Evolutionary conservation across 37 sponge, comb jelly and placozoan species (phyloP).

Genomic region (Geodia barretti): DNA sequence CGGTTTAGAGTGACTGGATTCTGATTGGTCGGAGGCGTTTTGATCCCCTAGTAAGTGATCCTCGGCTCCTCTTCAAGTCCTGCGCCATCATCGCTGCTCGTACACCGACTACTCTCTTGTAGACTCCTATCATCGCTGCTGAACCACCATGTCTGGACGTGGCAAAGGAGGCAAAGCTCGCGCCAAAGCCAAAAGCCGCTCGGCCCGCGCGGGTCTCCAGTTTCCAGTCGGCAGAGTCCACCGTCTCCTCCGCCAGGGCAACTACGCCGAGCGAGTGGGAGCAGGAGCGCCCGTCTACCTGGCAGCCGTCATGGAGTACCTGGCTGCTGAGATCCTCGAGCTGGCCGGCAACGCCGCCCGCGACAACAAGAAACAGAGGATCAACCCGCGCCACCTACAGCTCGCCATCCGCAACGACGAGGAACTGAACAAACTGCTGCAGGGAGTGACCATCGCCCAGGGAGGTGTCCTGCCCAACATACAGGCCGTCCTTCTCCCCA

Average conservation of each 20-base stretch:
- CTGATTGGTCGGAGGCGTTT: constrained; percentile 37
- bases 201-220: constrained; percentile 93
- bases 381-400: constrained; percentile 96
- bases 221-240: constrained; percentile 97
- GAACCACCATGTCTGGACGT: constrained; percentile 90
- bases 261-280: constrained; percentile 89
- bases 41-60: constrained; percentile 43
- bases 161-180: constrained; percentile 95
- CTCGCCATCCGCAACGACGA: constrained; percentile 97
- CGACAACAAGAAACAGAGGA: constrained; percentile 98
- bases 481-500: constrained; percentile 92
- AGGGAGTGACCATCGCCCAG: constrained; percentile 93
- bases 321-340: constrained; percentile 96
- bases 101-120: neutral
- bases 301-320: constrained; percentile 97
- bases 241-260: constrained; percentile 85
- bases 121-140: too few relatives aligned
- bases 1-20: neutral
- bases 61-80: neutral
- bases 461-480: constrained; percentile 98
- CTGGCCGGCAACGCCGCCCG: constrained; percentile 99
- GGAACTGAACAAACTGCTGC: constrained; percentile 95
- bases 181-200: constrained; percentile 91
- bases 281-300: constrained; percentile 98
- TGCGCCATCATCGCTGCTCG: neutral